A percentile compares a stretch with the other conserved stretches of the same genome.
Conservation (phyloP, 2,888 invertebrate genomes). For the Yponomeuta sedellus region DNA sequence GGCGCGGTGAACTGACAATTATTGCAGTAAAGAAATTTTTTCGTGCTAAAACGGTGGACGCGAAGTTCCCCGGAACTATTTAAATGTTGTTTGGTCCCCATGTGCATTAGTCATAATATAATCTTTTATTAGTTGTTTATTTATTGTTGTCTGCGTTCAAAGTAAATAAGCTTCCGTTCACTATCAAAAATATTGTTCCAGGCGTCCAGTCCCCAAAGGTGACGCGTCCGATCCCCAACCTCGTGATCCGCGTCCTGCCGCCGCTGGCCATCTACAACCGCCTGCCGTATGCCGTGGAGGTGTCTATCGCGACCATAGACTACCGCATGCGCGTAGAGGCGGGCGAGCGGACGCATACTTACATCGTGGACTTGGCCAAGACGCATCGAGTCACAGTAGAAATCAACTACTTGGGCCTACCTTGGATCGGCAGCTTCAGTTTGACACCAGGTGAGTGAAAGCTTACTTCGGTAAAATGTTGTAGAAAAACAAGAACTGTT, state of each 20-base stretch:
- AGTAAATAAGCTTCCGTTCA: too few species aligned
- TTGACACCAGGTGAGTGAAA: conserved; percentile 71
- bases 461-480: too few species aligned
- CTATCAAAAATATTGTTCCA: conserved; percentile 23
- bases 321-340: conserved; percentile 78
- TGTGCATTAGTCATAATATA: too few species aligned
- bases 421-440: conserved; percentile 83
- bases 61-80: too few species aligned
- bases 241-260: conserved; percentile 82
- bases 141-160: too few species aligned
- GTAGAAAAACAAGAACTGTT: too few species aligned
- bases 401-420: conserved; percentile 79
- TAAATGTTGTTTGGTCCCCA: too few species aligned
- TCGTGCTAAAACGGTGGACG: too few species aligned
- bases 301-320: background rate
- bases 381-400: conserved; percentile 68
- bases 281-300: conserved; percentile 82
- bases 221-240: conserved; percentile 80
- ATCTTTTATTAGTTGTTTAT: too few species aligned
- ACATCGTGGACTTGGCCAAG: conserved; percentile 79
- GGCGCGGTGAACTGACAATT: too few species aligned
- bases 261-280: conserved; percentile 86
- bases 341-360: conserved; percentile 82
- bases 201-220: conserved; percentile 57
- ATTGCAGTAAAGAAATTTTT: too few species aligned